Conservation (phyloP, 1,140 invertebrate genomes). For the Calosoma granatense region DNA sequence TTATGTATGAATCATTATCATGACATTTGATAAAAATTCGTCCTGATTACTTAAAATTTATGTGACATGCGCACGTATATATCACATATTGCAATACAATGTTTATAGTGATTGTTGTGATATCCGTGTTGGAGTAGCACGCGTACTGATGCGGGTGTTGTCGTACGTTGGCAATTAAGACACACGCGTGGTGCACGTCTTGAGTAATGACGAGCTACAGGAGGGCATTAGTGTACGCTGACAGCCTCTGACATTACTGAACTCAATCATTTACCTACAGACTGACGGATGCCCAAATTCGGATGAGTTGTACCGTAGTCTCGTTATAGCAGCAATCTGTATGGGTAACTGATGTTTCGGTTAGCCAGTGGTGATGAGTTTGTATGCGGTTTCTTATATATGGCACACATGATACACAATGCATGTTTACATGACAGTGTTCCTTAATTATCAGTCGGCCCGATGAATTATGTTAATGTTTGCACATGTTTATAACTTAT, state of each 20-base stretch:
- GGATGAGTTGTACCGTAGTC: neutral
- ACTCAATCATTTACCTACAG: neutral
- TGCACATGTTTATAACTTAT: neutral
- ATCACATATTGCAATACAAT: too few species aligned
- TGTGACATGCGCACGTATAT: too few species aligned
- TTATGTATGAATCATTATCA: too few species aligned
- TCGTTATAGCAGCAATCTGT: neutral
- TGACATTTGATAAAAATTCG: too few species aligned
- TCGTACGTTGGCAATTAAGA: neutral
- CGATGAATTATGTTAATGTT: slow-evolving; percentile 1
- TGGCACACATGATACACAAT: neutral
- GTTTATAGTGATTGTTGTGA: too few species aligned
- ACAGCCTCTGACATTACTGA: too few species aligned
- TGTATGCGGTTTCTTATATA: neutral
- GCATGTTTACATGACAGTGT: neutral
- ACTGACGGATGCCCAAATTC: slow-evolving; percentile 5
- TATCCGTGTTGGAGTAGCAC: too few species aligned
- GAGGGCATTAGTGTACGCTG: neutral
- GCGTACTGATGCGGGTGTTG: neutral
- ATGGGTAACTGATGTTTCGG: neutral
- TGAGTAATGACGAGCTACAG: neutral
- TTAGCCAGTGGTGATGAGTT: too few species aligned
- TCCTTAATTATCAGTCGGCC: neutral
- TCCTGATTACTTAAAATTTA: too few species aligned
- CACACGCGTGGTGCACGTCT: neutral